Base-by-base conservation (phyloP, 2,888 invertebrate species). In the Serripes groenlandicus region DNA sequence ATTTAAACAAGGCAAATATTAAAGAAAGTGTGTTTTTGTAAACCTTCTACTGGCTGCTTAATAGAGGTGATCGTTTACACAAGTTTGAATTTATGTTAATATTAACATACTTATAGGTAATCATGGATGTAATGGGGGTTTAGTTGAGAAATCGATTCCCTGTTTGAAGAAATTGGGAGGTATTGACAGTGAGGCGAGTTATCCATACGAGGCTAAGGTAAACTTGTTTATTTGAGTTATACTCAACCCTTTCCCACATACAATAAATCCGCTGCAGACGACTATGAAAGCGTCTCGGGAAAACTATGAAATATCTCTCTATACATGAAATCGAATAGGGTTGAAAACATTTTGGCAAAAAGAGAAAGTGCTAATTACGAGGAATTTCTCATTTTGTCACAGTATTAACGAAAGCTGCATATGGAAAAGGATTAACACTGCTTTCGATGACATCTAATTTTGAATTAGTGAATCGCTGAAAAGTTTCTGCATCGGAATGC, bases 201-300 rank as follows among this genome's bases (percentile, higher is more conserved):
- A 79, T 34, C 70, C 74, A 1, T 79, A 79, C 52, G 60, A 18
- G 11, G 79, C 49, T 3, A 42, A 30, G 70, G 76, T 78, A 56
- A 3, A 28, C 21, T 37, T 37, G 3, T 3, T 68, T 37, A 37
- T 11, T 15, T 28, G n/a, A n/a, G n/a, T n/a, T n/a, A n/a, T 49
- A 49, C 49, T 49, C 21, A 49, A 3, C 42, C 42, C 42, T 42
- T 42, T 42, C 7, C 42, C 42, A 42, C 9, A 42, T 15, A 42
- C 42, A 42, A 42, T 42, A 42, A 42, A 42, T 7, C 42, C 7
- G 7, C 15, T 42, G 42, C 42, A 42, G 42, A 42, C 42, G 42
- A 42, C 42, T 11, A 42, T 42, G 7, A 11, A 7, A 42, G 42
- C 15, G 42, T 42, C 9, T 11, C 42, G 7, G 9, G n/a, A n/a